Base-by-base conservation (phyloP, 2,888 invertebrate genomes). In the Trachelus tabidus region DNA sequence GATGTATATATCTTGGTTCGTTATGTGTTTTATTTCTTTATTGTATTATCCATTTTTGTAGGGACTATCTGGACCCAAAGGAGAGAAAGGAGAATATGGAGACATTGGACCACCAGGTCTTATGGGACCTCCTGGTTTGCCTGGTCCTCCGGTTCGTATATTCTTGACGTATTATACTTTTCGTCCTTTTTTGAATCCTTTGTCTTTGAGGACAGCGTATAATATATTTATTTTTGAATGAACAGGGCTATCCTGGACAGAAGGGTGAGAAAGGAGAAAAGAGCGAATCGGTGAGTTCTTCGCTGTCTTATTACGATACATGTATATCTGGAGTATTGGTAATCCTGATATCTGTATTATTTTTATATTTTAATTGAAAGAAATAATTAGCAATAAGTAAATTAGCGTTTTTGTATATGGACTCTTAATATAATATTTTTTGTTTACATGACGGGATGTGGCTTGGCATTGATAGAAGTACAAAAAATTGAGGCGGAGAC, bases 21-120 rank as follows among this genome's bases (percentile, higher is more conserved):
- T 56, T 56, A 23, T 56, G 56, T 23, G 2, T 9, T 23, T 56
- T 9, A 9, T 9, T 56, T 56, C 9, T 6, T 77, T 75, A 34
- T 30, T 77, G 1, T 56, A 40, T 81, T 68, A 69, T 75, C 31
- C 37, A 31, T 31, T 79, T 82, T 90, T 89, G 0, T 92, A 96
- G 94, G 98, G 98, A 75, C 94, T 95, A 88, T 93, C 95, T 85
- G 98, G 98, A 33, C 96, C 96, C 9, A 97, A 97, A 88, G 98
- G 98, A 75, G 96, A 96, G 84, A 96, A 96, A 89, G 97, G 97
- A 77, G 96, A 96, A 89, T 96, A 96, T 90, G 98, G 98, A 12
- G 97, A 97, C 90, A 97, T 98, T 91, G 98, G 98, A 73, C 97
- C 97, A 12, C 97, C 98, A 15, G 98, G 98, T 80, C 94, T 98